phyloP scores from a whole-genome alignment of 2,113 vertebrate species.

The Callocephalon fimbriatum region DNA sequence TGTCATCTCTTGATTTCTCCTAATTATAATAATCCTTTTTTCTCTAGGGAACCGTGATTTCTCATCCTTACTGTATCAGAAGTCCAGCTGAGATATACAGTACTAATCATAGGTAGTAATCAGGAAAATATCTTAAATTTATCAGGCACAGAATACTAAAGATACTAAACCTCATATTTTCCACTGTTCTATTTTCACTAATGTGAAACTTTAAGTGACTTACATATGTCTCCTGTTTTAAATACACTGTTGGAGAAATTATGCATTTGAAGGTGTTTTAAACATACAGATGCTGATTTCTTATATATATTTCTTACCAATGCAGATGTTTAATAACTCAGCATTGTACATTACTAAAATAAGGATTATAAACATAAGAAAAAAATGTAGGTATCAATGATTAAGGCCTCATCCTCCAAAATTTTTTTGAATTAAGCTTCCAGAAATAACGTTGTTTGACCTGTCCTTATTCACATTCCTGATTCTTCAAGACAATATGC shows the following conservation, averaged over 20 bases:
- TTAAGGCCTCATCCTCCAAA: not conserved
- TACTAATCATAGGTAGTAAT: not conserved
- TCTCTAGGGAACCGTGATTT: not conserved
- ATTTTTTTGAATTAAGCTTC: not conserved
- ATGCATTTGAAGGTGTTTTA: not conserved
- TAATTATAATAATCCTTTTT: not conserved
- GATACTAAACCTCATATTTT: not conserved
- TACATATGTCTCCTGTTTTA: not conserved
- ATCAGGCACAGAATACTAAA: not conserved
- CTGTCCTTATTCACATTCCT: not conserved
- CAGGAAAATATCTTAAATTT: not conserved
- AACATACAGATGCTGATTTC: not conserved
- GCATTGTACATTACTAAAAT: not conserved
- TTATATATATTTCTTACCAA: not conserved
- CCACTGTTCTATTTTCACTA: not conserved
- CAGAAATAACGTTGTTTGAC: not conserved
- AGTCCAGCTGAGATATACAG: not conserved
- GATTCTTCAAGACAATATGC: fast-evolving
- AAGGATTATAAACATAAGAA: not conserved
- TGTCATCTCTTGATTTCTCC: not conserved
- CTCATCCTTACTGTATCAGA: not conserved
- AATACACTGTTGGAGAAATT: not conserved
- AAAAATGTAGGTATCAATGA: not conserved
- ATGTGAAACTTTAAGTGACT: not conserved
- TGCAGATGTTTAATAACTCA: not conserved